Percentiles rank a stretch among this genome's conserved stretches.
phyloP scores from a whole-genome alignment of 2,888 invertebrate genomes.

The Nipponacmea schrenckii region DNA sequence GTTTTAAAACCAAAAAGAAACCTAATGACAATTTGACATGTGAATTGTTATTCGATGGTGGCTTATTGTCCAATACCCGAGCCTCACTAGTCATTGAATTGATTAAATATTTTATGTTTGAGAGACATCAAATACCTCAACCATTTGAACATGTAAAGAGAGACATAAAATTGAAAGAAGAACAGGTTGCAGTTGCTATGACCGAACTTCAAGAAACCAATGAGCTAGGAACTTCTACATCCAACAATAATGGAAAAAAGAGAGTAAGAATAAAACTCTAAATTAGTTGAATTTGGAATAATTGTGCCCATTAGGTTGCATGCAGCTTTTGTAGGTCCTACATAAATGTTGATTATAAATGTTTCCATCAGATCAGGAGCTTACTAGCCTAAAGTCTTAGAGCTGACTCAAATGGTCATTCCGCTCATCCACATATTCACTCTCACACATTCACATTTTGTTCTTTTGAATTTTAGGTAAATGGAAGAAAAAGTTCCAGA shows the following conservation, averaged over 20 bases:
- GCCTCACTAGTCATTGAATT: conserved; percentile 44
- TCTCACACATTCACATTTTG: too few relatives aligned
- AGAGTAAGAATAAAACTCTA: not conserved
- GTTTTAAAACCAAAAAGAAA: conserved; percentile 6
- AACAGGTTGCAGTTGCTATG: conserved; percentile 13
- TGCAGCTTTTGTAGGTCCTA: too few relatives aligned
- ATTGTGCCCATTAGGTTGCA: too few relatives aligned
- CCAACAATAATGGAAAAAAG: not conserved
- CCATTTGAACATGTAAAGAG: conserved; percentile 46
- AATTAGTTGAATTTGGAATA: too few relatives aligned
- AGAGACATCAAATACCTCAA: conserved; percentile 52
- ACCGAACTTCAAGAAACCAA: too few relatives aligned
- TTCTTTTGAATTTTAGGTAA: too few relatives aligned
- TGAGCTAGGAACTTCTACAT: not conserved
- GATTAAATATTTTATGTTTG: conserved; percentile 47
- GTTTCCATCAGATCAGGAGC: too few relatives aligned
- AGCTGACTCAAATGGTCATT: too few relatives aligned
- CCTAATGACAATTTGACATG: conserved; percentile 18
- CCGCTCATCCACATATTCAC: too few relatives aligned
- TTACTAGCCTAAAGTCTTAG: too few relatives aligned
- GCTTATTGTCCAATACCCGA: conserved; percentile 41
- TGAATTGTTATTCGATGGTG: conserved; percentile 46
- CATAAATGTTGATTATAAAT: too few relatives aligned
- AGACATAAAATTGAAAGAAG: conserved; percentile 23
- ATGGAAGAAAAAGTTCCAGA: not conserved